Base-by-base conservation (phyloP, 2,888 invertebrate species). In the Epinotia brunnichana region DNA sequence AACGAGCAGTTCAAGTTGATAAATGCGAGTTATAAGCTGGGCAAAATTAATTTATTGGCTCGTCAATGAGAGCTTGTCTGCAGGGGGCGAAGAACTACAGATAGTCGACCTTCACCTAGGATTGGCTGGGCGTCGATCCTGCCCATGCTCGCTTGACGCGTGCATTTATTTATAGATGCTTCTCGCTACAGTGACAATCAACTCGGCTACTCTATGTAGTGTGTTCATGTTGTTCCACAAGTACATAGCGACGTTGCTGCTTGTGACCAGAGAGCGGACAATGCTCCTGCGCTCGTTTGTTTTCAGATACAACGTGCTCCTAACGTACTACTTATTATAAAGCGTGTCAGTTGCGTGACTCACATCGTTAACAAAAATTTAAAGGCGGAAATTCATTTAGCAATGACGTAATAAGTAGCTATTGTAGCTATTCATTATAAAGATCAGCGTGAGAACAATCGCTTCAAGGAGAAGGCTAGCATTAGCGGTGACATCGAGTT, bases 391-490 rank as follows among this genome's bases (percentile, higher is more conserved):
- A 91, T 89, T 86, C 80, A 88, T 87, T 87, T 85, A 85, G 86
- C 82, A 87, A 87, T 93, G 92, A 93, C 92, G 92, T 91, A 92
- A 93, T 91, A 85, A 87, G 89, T 87, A 68, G 68, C 67, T 72
- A 90, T 92, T 91, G 91, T 92, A 87, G 85, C 88, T 88, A 87
- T 87, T 89, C 90, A 90, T 90, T 90, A 89, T 86, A 89, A 84
- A 89, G 88, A 89, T 88, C 87, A 85, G 87, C 91, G 91, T 91
- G 92, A 91, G 92, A 92, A 92, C 87, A 86, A 88, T 85, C 82
- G 84, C 85, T 85, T 86, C 90, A 91, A 90, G 90, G 90, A 90
- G 88, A 91, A 84, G 86, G 84, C 83, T 78, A 85, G 84, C 83
- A 83, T 86, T 87, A 85, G 85, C 77, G 74, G 56, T 44, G 61